Evolutionary conservation across 1,140 invertebrate genomes (phyloP).

Genomic region (Sarcophaga bullata): DNA sequence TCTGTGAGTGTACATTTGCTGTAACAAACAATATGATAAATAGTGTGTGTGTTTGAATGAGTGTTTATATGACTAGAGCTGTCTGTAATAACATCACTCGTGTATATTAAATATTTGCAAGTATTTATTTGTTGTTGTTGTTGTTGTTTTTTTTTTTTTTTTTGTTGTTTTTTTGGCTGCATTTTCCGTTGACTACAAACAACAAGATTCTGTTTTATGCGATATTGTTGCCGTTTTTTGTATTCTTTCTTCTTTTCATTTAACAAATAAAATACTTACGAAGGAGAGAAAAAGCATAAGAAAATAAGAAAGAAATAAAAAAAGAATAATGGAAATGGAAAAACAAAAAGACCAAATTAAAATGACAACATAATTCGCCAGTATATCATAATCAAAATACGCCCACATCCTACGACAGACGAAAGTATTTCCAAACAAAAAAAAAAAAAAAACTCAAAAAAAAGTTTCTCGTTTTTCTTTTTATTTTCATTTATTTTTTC

Average conservation of each 20-base stretch:
- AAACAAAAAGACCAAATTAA: conserved; percentile 32
- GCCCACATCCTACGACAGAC: conserved; percentile 27
- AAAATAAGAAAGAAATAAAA: background rate
- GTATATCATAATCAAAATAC: conserved; percentile 41
- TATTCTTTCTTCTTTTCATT: too few relatives aligned
- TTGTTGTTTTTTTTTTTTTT: too few relatives aligned
- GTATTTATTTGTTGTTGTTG: background rate
- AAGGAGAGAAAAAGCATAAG: background rate
- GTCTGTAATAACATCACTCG: conserved; percentile 14
- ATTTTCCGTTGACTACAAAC: background rate
- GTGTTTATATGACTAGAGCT: background rate
- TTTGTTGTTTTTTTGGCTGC: background rate
- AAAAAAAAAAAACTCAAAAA: too few relatives aligned
- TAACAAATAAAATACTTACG: background rate
- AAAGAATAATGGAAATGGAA: background rate
- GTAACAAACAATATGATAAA: background rate
- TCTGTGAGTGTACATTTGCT: background rate
- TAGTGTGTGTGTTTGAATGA: background rate
- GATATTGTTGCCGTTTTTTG: too few relatives aligned
- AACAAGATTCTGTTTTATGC: background rate
- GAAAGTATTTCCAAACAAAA: conserved; percentile 2
- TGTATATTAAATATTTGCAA: conserved; percentile 25
- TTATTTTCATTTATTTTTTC: background rate
- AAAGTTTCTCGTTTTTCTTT: background rate
- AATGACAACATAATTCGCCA: conserved; percentile 43